Conservation (phyloP, 2,113 vertebrate species). For the Oncorhynchus mykiss region DNA sequence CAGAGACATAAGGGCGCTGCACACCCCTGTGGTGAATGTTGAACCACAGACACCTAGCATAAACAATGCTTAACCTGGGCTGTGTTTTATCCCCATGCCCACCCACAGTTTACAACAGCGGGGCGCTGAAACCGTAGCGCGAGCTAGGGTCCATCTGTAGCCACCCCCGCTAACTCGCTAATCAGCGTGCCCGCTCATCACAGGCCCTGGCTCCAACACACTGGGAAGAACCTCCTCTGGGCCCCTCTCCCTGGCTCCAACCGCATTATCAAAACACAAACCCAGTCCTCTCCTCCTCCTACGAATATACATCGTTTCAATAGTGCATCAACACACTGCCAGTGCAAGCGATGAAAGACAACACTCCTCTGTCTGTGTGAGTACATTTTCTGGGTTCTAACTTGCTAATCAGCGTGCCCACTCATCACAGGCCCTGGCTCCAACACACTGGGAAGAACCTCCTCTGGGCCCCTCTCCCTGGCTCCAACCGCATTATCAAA, state of each 20-base stretch:
- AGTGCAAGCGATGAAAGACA: too few species aligned
- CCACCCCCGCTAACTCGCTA: slow-evolving; percentile 23
- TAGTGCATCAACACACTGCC: too few species aligned
- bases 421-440: slow-evolving; percentile 40
- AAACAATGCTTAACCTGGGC: slow-evolving; percentile 61
- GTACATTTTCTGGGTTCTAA: too few species aligned
- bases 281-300: slow-evolving; percentile 6
- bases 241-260: slow-evolving; percentile 35
- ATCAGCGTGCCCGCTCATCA: slow-evolving; percentile 57
- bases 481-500: slow-evolving; percentile 36
- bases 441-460: background rate
- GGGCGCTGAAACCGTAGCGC: slow-evolving; percentile 56
- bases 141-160: slow-evolving; percentile 61
- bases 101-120: slow-evolving; percentile 69
- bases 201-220: slow-evolving; percentile 19
- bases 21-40: slow-evolving; percentile 41
- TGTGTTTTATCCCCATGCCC: slow-evolving; percentile 68
- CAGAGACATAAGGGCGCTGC: slow-evolving; percentile 49
- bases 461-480: background rate
- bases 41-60: slow-evolving; percentile 67
- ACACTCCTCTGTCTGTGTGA: too few species aligned
- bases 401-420: slow-evolving; percentile 53
- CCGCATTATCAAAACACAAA: slow-evolving; percentile 2
- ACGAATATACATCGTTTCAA: too few species aligned
- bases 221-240: background rate